These are phyloP conservation scores for Drosophila acutilabella DNA, from an alignment of 2,888 invertebrate genomes.

Conservation along the genomic window DNA sequence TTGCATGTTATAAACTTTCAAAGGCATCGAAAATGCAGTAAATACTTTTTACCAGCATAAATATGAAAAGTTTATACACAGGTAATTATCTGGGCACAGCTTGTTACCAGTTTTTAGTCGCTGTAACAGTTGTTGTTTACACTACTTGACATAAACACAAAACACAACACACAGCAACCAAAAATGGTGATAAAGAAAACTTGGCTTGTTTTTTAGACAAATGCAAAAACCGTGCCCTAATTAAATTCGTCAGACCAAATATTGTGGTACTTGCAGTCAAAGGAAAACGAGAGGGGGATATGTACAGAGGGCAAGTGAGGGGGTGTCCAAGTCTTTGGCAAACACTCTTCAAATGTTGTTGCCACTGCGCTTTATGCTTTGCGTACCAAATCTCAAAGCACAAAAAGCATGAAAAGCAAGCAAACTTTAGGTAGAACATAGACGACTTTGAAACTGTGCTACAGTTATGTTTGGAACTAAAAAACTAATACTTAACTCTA, in stretches of 20 bases:
- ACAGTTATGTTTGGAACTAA: not conserved
- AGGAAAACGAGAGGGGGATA: not conserved
- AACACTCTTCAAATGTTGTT: slow-evolving; percentile 60
- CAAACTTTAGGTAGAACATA: not conserved
- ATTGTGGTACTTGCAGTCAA: slow-evolving; percentile 29
- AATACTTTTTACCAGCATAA: slow-evolving; percentile 44
- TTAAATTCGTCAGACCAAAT: slow-evolving; percentile 59
- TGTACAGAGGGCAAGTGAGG: not conserved
- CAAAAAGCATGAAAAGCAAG: slow-evolving; percentile 21
- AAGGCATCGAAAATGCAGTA: slow-evolving; percentile 53
- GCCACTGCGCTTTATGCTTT: slow-evolving; percentile 32
- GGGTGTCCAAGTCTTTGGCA: slow-evolving; percentile 51
- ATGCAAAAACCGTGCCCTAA: slow-evolving; percentile 53
- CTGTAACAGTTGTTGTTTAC: slow-evolving; percentile 13
- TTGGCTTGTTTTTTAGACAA: slow-evolving; percentile 49
- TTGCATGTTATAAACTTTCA: slow-evolving; percentile 56
- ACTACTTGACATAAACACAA: slow-evolving; percentile 25
- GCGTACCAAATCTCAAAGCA: slow-evolving; percentile 25
- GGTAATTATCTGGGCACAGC: slow-evolving; percentile 67
- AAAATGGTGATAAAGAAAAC: slow-evolving; percentile 28
- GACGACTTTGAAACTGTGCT: slow-evolving; percentile 18
- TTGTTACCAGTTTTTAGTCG: slow-evolving; percentile 38
- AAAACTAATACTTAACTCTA: too few species aligned
- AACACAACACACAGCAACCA: slow-evolving; percentile 19
- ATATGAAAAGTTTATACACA: slow-evolving; percentile 68